Percentiles rank a stretch among this genome's conserved stretches.
Evolutionary conservation across 2,888 invertebrate species (phyloP).

Genomic region (Luperina testacea): DNA sequence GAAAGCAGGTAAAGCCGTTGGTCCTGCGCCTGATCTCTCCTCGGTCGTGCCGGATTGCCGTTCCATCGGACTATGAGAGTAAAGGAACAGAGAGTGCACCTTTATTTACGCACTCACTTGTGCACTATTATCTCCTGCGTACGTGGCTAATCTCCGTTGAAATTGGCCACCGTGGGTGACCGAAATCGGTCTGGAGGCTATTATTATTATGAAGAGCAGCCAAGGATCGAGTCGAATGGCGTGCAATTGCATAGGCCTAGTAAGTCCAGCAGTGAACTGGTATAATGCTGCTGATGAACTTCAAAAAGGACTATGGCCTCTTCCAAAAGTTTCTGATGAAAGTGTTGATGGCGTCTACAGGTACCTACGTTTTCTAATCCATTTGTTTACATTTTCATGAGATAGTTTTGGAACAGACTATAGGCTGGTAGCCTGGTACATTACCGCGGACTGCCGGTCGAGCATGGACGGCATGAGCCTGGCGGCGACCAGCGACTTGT

Average conservation of each 20-base stretch:
- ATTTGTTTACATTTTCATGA: neutral
- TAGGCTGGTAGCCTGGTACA: conserved; percentile 18
- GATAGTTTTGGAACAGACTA: neutral
- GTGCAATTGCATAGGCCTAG: no score
- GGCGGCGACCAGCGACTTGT: conserved; percentile 82
- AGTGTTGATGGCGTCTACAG: no score
- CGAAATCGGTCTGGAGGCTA: no score
- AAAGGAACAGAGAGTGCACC: no score
- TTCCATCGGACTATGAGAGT: no score
- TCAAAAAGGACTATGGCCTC: neutral
- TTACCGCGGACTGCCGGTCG: conserved; percentile 76
- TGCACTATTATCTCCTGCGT: no score
- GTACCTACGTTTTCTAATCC: neutral
- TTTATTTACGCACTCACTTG: no score
- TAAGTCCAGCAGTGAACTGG: neutral
- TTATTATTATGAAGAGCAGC: neutral
- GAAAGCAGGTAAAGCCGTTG: no score
- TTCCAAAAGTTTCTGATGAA: neutral
- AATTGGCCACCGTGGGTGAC: no score
- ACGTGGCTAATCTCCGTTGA: no score
- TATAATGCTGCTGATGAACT: neutral
- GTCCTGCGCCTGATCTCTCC: no score
- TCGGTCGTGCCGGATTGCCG: no score
- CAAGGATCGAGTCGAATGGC: neutral
- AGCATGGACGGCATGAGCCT: conserved; percentile 76